A percentile compares a stretch with the other conserved stretches of the same genome.
Evolutionary conservation across 1,140 invertebrate genomes (phyloP).

Genomic region (Zaprionus capensis): DNA sequence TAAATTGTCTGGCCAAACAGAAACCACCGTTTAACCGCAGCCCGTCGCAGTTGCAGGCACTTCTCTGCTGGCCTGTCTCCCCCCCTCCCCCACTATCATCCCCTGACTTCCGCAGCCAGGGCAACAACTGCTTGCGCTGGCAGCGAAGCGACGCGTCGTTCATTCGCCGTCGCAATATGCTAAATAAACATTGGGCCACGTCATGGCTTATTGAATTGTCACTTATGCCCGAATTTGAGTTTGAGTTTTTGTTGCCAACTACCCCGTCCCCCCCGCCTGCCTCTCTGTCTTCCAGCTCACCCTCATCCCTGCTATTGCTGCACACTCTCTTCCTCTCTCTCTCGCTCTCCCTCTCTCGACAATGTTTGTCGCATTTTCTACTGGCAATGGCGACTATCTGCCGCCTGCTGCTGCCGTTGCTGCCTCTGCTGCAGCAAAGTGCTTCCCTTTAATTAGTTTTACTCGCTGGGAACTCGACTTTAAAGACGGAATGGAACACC

Average conservation of each 20-base stretch:
- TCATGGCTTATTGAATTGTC: conserved; percentile 84
- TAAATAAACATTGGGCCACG: conserved; percentile 82
- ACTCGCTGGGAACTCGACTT: conserved; percentile 39
- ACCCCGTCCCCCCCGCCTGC: not conserved
- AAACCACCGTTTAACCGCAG: conserved; percentile 78
- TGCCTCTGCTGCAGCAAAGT: conserved; percentile 59
- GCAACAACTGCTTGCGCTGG: conserved; percentile 15
- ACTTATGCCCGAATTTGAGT: conserved; percentile 77
- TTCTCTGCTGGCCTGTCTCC: not conserved
- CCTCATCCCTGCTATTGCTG: conserved; percentile 5
- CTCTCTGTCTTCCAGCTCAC: not conserved
- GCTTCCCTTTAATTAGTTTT: conserved; percentile 81
- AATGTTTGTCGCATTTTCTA: conserved; percentile 64
- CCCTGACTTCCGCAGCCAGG: conserved; percentile 52
- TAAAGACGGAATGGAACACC: conserved; percentile 15
- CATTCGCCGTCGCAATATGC: conserved; percentile 82
- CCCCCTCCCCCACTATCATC: not conserved
- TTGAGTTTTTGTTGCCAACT: conserved; percentile 66
- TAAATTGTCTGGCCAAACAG: conserved; percentile 74
- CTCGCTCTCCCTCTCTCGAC: conserved; percentile 11
- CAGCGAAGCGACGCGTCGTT: conserved; percentile 73
- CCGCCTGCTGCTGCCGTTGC: conserved; percentile 33
- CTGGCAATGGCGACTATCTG: conserved; percentile 78
- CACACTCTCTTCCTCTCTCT: not conserved
- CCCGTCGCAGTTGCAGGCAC: conserved; percentile 35